Conservation (phyloP, 2,888 invertebrate species). For the Lypha dubia region DNA sequence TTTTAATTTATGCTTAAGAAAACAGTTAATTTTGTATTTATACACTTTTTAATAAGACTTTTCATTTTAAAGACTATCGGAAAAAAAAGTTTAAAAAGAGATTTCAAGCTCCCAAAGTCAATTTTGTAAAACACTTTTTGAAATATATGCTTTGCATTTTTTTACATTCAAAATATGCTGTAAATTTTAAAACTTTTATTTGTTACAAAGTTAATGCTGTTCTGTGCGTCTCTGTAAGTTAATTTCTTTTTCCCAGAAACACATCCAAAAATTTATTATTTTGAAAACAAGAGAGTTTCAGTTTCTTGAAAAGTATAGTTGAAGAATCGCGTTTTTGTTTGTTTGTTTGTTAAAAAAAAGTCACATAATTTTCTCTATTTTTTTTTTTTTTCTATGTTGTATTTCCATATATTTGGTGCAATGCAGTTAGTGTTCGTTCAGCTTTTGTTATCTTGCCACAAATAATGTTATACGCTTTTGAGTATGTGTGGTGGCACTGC, state of each 20-base stretch:
- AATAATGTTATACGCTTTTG: slow-evolving; percentile 18
- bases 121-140: too few species aligned
- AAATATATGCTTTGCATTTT: too few species aligned
- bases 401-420: slow-evolving; percentile 54
- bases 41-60: too few species aligned
- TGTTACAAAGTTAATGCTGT: neutral
- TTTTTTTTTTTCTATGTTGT: neutral
- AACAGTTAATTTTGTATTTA: too few species aligned
- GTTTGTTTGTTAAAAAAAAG: slow-evolving; percentile 11
- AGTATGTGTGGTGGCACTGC: neutral
- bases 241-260: neutral
- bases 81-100: too few species aligned
- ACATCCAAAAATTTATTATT: slow-evolving; percentile 26
- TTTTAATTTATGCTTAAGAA: too few species aligned
- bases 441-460: slow-evolving; percentile 61
- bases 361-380: neutral
- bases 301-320: slow-evolving; percentile 34
- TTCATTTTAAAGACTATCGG: too few species aligned
- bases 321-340: slow-evolving; percentile 48
- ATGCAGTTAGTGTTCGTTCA: slow-evolving; percentile 60
- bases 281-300: slow-evolving; percentile 33
- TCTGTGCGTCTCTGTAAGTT: neutral
- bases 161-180: too few species aligned
- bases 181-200: neutral
- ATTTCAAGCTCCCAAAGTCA: too few species aligned